Evolutionary conservation across 2,888 invertebrate species (phyloP).

Genomic region (Drosophila acutilabella): DNA sequence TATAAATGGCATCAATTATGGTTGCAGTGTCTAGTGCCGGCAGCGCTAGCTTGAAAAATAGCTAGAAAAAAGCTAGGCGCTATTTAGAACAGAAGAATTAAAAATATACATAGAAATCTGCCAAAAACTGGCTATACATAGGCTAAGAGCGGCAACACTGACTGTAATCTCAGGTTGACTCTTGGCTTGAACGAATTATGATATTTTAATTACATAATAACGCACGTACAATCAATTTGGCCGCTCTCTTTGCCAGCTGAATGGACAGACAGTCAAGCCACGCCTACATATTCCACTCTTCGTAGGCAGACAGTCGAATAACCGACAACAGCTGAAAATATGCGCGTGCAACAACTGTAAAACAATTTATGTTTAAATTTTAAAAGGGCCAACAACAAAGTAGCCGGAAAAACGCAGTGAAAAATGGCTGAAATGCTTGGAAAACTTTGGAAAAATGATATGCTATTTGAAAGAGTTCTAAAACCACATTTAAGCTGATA

Average conservation of each 20-base stretch:
- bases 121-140: too few species aligned
- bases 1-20: conserved; percentile 1
- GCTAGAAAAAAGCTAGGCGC: too few species aligned
- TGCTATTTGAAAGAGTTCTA: not conserved
- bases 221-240: conserved; percentile 38
- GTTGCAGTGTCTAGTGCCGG: too few species aligned
- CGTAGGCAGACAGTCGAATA: not conserved
- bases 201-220: conserved; percentile 64
- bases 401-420: not conserved
- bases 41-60: too few species aligned
- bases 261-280: conserved; percentile 25
- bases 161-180: conserved; percentile 11
- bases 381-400: conserved; percentile 12
- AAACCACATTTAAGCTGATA: conserved; percentile 1
- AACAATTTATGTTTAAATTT: conserved; percentile 31
- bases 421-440: not conserved
- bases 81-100: too few species aligned
- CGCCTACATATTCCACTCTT: not conserved
- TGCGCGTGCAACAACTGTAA: conserved; percentile 16
- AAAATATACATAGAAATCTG: too few species aligned
- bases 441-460: conserved; percentile 28
- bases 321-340: conserved; percentile 2
- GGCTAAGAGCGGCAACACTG: too few species aligned
- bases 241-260: conserved; percentile 30
- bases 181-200: conserved; percentile 60